phyloP scores from a whole-genome alignment of 2,888 invertebrate species.

The Serrognathus titanus region DNA sequence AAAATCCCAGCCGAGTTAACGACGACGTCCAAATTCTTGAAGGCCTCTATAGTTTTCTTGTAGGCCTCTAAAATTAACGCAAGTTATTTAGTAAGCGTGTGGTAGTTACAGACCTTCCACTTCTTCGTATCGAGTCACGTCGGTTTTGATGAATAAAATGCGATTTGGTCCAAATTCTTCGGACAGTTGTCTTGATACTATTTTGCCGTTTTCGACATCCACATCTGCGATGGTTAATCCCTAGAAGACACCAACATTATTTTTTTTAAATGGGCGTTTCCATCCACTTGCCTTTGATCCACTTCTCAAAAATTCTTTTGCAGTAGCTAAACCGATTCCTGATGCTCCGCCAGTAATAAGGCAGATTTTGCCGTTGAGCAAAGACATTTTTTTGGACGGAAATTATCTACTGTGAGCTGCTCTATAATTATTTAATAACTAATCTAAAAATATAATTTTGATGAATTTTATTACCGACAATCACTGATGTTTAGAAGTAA shows the following conservation, averaged over 20 bases:
- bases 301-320: conserved; percentile 48
- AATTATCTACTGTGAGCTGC: too few species aligned
- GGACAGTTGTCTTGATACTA: conserved; percentile 4
- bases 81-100: background rate
- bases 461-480: too few species aligned
- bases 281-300: conserved; percentile 38
- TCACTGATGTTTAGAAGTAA: too few species aligned
- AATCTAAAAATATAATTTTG: too few species aligned
- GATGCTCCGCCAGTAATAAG: conserved; percentile 55
- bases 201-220: conserved; percentile 9
- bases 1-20: conserved; percentile 14
- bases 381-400: background rate
- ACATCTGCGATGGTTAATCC: conserved; percentile 17
- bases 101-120: conserved; percentile 14
- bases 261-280: too few species aligned
- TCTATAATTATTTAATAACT: too few species aligned
- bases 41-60: conserved; percentile 11
- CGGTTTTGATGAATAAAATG: conserved; percentile 11
- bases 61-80: conserved; percentile 3
- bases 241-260: conserved; percentile 1
- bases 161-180: conserved; percentile 10
- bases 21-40: conserved; percentile 11
- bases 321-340: conserved; percentile 53
- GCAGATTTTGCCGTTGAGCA: conserved; percentile 36
- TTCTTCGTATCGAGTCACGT: conserved; percentile 18